Evolutionary conservation across 1,140 invertebrate species (phyloP).

Genomic region (Notospermus geniculatus): DNA sequence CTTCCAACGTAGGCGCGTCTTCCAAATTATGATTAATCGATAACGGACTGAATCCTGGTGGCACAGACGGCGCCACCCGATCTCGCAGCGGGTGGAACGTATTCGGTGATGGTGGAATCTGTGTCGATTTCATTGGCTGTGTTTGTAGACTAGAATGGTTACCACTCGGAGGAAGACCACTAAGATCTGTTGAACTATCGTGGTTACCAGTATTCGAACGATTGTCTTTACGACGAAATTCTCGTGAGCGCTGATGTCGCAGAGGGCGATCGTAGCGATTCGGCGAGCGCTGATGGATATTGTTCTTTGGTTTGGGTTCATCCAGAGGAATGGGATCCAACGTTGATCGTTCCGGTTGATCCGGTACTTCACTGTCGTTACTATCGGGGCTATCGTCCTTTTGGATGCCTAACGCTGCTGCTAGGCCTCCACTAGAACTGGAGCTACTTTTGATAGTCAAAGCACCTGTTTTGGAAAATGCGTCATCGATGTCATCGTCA

Average conservation of each 20-base stretch:
- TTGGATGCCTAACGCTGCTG: constrained; percentile 37
- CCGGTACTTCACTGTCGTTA: neutral
- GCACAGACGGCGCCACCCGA: too few species aligned
- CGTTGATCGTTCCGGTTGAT: too few species aligned
- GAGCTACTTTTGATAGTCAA: constrained; percentile 53
- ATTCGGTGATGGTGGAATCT: neutral
- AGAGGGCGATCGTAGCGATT: too few species aligned
- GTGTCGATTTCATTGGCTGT: too few species aligned
- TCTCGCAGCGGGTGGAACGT: neutral
- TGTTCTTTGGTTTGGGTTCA: too few species aligned
- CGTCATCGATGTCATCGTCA: constrained; percentile 49
- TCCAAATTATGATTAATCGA: neutral
- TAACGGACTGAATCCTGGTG: neutral
- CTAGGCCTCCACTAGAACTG: constrained; percentile 47
- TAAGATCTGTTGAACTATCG: too few species aligned
- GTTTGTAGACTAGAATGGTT: too few species aligned
- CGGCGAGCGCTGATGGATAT: too few species aligned
- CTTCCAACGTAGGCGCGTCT: constrained; percentile 30
- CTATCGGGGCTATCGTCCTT: neutral
- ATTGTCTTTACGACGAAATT: neutral
- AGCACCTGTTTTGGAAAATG: constrained; percentile 51
- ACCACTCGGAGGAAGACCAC: too few species aligned
- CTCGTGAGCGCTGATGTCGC: too few species aligned
- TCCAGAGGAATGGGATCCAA: too few species aligned
- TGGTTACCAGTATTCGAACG: neutral